These are phyloP conservation scores for Sebastes umbrosus DNA, from an alignment of 2,797 vertebrate species.

Conservation along the genomic window DNA sequence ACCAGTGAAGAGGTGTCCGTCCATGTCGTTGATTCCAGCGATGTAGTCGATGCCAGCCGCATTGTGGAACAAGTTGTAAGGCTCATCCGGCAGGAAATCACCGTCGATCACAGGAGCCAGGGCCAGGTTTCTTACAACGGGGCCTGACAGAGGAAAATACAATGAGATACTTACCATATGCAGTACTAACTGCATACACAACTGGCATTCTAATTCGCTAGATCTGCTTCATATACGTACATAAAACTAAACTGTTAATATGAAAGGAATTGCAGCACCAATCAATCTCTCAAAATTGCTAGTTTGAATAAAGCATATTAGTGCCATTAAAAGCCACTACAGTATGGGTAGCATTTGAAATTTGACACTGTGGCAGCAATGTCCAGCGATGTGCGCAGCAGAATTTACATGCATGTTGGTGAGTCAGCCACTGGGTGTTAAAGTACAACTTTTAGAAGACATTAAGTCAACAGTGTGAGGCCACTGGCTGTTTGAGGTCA, in stretches of 20 bases:
- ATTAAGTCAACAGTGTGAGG: background rate
- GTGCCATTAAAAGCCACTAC: background rate
- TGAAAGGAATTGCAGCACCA: background rate
- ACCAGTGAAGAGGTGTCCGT: slow-evolving; percentile 88
- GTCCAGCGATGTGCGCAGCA: background rate
- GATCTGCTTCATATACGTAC: background rate
- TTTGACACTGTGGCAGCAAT: background rate
- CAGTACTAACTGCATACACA: background rate
- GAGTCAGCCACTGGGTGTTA: background rate
- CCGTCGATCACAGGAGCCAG: slow-evolving; percentile 88
- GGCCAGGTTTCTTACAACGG: slow-evolving; percentile 80
- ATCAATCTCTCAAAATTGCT: background rate
- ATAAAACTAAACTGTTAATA: background rate
- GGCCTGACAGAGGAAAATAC: slow-evolving; percentile 73
- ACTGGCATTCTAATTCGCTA: background rate
- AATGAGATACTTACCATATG: background rate
- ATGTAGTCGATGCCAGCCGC: slow-evolving; percentile 89
- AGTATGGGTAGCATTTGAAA: background rate
- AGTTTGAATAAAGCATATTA: background rate
- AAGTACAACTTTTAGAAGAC: background rate
- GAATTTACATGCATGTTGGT: background rate
- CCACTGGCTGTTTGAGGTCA: background rate
- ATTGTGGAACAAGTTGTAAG: slow-evolving; percentile 86
- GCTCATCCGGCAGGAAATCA: slow-evolving; percentile 89
- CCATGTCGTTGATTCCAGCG: slow-evolving; percentile 90